These are phyloP conservation scores for Drepana falcataria DNA, from an alignment of 2,888 invertebrate genomes.

Conservation along the genomic window DNA sequence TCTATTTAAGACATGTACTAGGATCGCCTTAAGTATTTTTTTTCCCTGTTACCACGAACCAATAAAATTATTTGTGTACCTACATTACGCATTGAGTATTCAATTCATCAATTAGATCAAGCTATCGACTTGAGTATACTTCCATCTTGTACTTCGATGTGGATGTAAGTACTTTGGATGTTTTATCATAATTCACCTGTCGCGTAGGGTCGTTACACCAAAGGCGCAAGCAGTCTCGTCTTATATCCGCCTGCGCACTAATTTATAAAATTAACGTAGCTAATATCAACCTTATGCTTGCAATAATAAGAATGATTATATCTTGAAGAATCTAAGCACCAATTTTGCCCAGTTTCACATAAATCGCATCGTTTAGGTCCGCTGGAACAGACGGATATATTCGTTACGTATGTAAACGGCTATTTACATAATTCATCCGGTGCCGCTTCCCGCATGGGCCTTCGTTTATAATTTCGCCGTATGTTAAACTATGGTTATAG, in stretches of 20 bases:
- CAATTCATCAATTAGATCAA: too few species aligned
- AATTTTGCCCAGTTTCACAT: slow-evolving; percentile 29
- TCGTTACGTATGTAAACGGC: slow-evolving; percentile 37
- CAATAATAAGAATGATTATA: neutral
- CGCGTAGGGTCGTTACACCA: slow-evolving; percentile 17
- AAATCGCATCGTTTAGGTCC: slow-evolving; percentile 43
- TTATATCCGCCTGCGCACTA: slow-evolving; percentile 14
- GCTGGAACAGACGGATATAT: slow-evolving; percentile 46
- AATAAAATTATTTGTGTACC: too few species aligned
- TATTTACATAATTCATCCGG: slow-evolving; percentile 50
- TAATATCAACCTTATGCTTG: neutral
- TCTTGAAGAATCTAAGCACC: neutral
- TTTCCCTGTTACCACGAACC: too few species aligned
- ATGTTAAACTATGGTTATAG: neutral
- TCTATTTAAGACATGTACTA: too few species aligned
- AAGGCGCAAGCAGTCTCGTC: slow-evolving; percentile 42
- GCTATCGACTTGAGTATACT: too few species aligned
- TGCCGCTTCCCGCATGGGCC: slow-evolving; percentile 19
- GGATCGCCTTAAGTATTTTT: too few species aligned
- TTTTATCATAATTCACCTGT: slow-evolving; percentile 3
- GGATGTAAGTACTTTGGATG: neutral
- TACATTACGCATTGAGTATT: too few species aligned
- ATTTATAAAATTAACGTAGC: neutral
- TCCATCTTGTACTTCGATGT: neutral
- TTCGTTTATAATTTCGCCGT: neutral